These are phyloP conservation scores for Onychostoma macrolepis DNA, from an alignment of 2,113 vertebrate species.

Conservation along the genomic window DNA sequence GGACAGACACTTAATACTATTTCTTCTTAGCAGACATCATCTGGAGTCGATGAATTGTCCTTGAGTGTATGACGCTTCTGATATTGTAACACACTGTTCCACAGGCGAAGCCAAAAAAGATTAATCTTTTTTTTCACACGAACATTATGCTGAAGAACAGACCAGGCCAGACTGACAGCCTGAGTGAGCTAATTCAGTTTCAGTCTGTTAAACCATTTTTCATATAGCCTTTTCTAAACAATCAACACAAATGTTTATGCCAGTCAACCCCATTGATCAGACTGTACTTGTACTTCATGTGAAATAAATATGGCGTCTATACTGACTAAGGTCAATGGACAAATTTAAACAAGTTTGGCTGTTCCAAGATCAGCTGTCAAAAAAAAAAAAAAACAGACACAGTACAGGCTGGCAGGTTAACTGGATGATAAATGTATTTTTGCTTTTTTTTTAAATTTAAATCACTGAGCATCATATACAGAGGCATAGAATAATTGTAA, in stretches of 20 bases:
- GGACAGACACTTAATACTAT: too few species aligned
- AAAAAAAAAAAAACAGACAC: background rate
- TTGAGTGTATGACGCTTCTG: background rate
- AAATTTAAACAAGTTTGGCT: background rate
- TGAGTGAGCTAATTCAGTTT: background rate
- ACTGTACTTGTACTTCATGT: background rate
- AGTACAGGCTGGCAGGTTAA: constrained; percentile 36
- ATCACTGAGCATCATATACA: constrained; percentile 52
- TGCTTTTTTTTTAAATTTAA: constrained; percentile 23
- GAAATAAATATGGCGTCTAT: background rate
- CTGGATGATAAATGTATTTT: constrained; percentile 57
- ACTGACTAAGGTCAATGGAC: background rate
- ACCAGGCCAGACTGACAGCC: background rate
- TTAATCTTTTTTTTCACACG: constrained; percentile 32
- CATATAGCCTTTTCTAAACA: background rate
- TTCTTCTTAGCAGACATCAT: background rate
- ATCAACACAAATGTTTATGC: background rate
- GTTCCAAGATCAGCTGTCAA: background rate
- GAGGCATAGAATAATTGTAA: constrained; percentile 50
- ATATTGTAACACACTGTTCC: background rate
- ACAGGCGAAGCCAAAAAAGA: background rate
- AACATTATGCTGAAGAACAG: background rate
- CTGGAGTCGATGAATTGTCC: background rate
- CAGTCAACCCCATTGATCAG: background rate
- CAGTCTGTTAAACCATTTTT: background rate